Percentiles rank a stretch among this genome's conserved stretches.
These are phyloP conservation scores for Scylla paramamosain DNA, from an alignment of 1,140 invertebrate species.

Conservation along the genomic window DNA sequence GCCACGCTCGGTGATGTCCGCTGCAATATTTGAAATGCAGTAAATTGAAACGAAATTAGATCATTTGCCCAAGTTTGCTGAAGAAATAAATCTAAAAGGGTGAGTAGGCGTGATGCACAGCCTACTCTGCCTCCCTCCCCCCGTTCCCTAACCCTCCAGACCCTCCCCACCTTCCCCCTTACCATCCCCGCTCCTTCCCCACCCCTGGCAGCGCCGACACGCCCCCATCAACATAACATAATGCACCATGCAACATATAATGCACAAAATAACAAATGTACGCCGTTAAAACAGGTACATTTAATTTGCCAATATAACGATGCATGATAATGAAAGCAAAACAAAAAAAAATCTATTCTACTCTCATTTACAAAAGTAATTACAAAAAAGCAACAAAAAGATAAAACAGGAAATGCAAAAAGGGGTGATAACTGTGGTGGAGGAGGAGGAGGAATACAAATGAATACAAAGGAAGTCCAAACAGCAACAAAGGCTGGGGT, in stretches of 20 bases:
- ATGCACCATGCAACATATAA: slow-evolving; percentile 13
- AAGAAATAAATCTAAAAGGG: slow-evolving; percentile 15
- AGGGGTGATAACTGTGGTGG: too few relatives aligned
- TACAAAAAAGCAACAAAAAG: not conserved
- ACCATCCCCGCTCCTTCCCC: not conserved
- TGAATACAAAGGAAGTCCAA: too few relatives aligned
- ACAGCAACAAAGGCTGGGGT: too few relatives aligned
- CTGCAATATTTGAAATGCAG: slow-evolving; percentile 12
- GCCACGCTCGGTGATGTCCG: not conserved
- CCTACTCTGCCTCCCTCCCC: not conserved
- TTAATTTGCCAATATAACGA: slow-evolving; percentile 23
- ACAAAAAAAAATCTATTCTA: not conserved
- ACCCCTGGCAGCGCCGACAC: not conserved
- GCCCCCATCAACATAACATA: slow-evolving; percentile 2
- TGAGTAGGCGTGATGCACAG: not conserved
- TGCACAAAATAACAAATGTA: not conserved
- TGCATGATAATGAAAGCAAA: not conserved
- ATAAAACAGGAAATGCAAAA: not conserved
- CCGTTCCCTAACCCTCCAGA: not conserved
- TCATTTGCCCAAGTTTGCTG: slow-evolving; percentile 11
- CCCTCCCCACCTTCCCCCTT: not conserved
- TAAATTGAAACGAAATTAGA: slow-evolving; percentile 17
- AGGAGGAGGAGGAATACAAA: not conserved
- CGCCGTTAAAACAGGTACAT: not conserved
- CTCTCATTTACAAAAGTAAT: slow-evolving; percentile 25